These are phyloP conservation scores for Apamea sordens DNA, from an alignment of 2,888 invertebrate genomes.

Conservation along the genomic window DNA sequence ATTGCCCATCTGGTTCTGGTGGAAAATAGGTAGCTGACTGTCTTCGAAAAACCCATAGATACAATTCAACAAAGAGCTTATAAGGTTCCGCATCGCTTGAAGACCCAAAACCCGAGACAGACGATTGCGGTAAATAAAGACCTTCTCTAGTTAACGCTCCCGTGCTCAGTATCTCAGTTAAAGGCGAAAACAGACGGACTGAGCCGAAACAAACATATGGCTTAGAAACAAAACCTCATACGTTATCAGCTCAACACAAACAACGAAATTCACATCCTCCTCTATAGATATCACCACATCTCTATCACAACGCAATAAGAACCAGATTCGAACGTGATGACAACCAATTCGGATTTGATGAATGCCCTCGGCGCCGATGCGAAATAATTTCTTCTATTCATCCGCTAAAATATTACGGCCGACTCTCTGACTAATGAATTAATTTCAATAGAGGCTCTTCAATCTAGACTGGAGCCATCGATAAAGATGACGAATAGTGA, in stretches of 20 bases:
- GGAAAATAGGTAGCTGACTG: neutral
- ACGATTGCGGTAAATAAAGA: slow-evolving; percentile 51
- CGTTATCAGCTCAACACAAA: slow-evolving; percentile 67
- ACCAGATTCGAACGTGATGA: slow-evolving; percentile 53
- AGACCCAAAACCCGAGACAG: slow-evolving; percentile 8
- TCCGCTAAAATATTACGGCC: slow-evolving; percentile 82
- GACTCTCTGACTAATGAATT: slow-evolving; percentile 83
- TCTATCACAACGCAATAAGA: slow-evolving; percentile 63
- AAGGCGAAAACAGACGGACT: slow-evolving; percentile 49
- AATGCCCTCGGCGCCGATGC: slow-evolving; percentile 74
- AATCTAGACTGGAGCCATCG: slow-evolving; percentile 66
- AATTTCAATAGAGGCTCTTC: slow-evolving; percentile 78
- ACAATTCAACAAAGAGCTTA: slow-evolving; percentile 37
- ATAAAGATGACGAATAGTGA: slow-evolving; percentile 73
- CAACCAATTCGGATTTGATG: slow-evolving; percentile 73
- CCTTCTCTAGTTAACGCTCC: slow-evolving; percentile 34
- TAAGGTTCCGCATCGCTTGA: slow-evolving; percentile 25
- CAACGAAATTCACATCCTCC: slow-evolving; percentile 50
- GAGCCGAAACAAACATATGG: slow-evolving; percentile 66
- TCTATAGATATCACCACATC: slow-evolving; percentile 34
- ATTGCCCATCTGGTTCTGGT: too few relatives aligned
- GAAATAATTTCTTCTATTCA: slow-evolving; percentile 86
- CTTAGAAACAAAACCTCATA: slow-evolving; percentile 65
- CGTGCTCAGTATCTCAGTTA: slow-evolving; percentile 31
- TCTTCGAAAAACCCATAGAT: neutral